These are phyloP conservation scores for Dasyornis broadbenti DNA, from an alignment of 2,113 vertebrate species.

Conservation along the genomic window DNA sequence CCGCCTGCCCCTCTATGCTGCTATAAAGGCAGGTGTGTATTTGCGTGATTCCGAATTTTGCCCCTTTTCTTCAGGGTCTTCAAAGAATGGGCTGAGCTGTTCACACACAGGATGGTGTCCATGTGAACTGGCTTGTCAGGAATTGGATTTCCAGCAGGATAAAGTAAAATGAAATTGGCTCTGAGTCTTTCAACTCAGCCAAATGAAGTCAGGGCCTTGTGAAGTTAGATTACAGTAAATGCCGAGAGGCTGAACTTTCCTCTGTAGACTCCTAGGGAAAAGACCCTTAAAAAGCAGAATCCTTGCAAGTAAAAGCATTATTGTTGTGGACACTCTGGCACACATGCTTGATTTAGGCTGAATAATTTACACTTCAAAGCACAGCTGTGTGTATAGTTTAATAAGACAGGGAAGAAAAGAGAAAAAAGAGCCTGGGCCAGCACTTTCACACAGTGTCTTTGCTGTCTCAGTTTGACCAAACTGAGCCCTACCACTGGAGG, in stretches of 20 bases:
- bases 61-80: background rate
- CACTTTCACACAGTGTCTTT: background rate
- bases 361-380: constrained; percentile 28
- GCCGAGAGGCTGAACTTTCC: background rate
- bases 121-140: background rate
- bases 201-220: background rate
- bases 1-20: constrained; percentile 86
- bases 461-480: background rate
- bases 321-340: background rate
- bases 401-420: background rate
- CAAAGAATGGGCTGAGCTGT: background rate
- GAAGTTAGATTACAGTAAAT: background rate
- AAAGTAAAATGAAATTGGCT: background rate
- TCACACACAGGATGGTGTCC: background rate
- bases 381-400: background rate
- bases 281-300: background rate
- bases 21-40: constrained; percentile 83
- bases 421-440: background rate
- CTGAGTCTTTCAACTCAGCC: background rate
- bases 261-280: background rate
- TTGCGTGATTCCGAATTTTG: too few relatives aligned
- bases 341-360: background rate
- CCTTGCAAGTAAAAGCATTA: background rate
- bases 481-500: background rate
- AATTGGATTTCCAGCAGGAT: background rate